Conservation (phyloP, 2,113 vertebrate species). For the Dipodomys spectabilis region DNA sequence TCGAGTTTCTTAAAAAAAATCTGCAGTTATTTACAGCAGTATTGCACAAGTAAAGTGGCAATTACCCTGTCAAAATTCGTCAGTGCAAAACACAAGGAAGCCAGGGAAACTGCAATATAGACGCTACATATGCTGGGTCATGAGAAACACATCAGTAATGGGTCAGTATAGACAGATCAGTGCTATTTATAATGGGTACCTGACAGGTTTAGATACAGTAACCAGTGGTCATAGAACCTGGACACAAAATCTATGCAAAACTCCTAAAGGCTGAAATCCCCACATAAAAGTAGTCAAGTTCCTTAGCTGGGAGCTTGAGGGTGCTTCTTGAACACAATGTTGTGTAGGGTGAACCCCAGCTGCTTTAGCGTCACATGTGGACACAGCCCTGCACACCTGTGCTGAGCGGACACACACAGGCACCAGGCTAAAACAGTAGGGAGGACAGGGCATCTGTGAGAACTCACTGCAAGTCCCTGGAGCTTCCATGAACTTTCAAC, state of each 20-base stretch:
- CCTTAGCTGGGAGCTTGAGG: slow-evolving; percentile 49
- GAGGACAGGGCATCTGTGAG: background rate
- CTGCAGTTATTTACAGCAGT: slow-evolving; percentile 93
- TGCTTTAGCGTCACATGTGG: slow-evolving; percentile 29
- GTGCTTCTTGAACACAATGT: slow-evolving; percentile 19
- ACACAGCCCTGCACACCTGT: fast-evolving
- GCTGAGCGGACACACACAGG: slow-evolving; percentile 40
- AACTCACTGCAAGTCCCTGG: background rate
- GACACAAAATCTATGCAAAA: slow-evolving; percentile 40
- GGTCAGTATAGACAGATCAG: slow-evolving; percentile 80
- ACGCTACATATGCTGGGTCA: slow-evolving; percentile 97
- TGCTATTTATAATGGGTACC: slow-evolving; percentile 79
- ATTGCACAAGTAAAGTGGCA: slow-evolving; percentile 94
- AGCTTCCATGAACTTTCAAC: slow-evolving; percentile 4
- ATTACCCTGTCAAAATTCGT: slow-evolving; percentile 94
- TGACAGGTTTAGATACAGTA: slow-evolving; percentile 80
- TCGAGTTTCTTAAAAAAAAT: slow-evolving; percentile 86
- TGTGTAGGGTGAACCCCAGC: background rate
- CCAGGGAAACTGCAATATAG: slow-evolving; percentile 90
- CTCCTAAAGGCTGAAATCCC: slow-evolving; percentile 10
- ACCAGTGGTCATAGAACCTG: slow-evolving; percentile 76
- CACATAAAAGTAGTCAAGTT: slow-evolving; percentile 74
- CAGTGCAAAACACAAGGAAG: slow-evolving; percentile 92
- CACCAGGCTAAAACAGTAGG: slow-evolving; percentile 66
- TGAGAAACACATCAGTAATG: slow-evolving; percentile 85